Base-by-base conservation (phyloP, 2,113 vertebrate genomes). In the Tenebrosternarchus preto region DNA sequence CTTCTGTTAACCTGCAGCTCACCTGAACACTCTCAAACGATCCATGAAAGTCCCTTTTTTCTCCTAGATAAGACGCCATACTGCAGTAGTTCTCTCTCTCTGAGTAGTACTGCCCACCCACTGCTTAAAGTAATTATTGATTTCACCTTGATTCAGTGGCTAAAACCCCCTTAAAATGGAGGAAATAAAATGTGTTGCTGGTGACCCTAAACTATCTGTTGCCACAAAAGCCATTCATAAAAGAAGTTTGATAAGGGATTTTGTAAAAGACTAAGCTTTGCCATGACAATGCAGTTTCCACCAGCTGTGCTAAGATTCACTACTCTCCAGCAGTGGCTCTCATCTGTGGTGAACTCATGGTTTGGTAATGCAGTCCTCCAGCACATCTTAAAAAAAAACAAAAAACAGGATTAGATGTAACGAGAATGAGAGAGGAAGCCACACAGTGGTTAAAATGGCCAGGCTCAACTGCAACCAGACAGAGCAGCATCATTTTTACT, bases 201-300 rank as follows among this genome's bases (percentile, higher is more conserved):
- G 77, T 80, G 78, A 80, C 29, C 78, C 78, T 66, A 73, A 73
- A 64, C 70, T 73, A 80, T 80, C 59, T 55, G 69, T 80, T 80
- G 73, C 69, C 70, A 11, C 69, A 66, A 80, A 73, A 71, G 36
- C 60, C 22, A 63, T 80, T 73, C 72, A 60, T 73, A 80, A 80
- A 66, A 39, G 59, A 80, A 60, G 78, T 46, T 80, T 70, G 46
- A 73, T 80, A 80, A 73, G n/a, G 27, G 77, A 73, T 64, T 80
- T 36, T 80, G 59, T 80, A 66, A 80, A 56, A 80, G 43, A 60
- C 69, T 66, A 67, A 66, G 61, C 60, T 8, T 57, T 80, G 78
- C 27, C 27, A 66, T 33, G 36, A 64, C 39, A 73, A 4, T 22
- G 8, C 17, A 57, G 46, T 46, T 31, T 55, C 36, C 70, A 80